A percentile compares a stretch with the other conserved stretches of the same genome.
Conservation (phyloP, 2,888 invertebrate species). For the Uloborus plumipes region DNA sequence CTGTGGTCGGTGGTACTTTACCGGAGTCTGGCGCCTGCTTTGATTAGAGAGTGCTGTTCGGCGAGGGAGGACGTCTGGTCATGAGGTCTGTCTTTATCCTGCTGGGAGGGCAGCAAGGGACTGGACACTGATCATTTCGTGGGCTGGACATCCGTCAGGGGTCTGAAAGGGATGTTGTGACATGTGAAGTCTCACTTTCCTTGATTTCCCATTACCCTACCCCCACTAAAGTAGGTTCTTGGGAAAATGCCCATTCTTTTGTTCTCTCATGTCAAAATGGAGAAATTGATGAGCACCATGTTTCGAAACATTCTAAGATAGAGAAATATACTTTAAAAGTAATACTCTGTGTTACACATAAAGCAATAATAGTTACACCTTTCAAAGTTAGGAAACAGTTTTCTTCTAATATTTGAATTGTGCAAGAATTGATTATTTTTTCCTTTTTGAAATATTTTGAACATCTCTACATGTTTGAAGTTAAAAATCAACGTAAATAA, state of each 20-base stretch:
- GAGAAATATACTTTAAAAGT: too few species aligned
- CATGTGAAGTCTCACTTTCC: slow-evolving; percentile 59
- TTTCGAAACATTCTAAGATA: too few species aligned
- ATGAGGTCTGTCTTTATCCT: slow-evolving; percentile 8
- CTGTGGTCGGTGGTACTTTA: slow-evolving; percentile 19
- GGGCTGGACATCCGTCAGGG: slow-evolving; percentile 2
- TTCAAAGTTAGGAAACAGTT: too few species aligned
- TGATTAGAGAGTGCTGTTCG: slow-evolving; percentile 32
- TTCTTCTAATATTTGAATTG: too few species aligned
- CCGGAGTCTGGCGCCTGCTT: slow-evolving; percentile 45
- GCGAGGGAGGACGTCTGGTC: slow-evolving; percentile 8
- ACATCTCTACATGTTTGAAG: too few species aligned
- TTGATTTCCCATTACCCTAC: slow-evolving; percentile 4
- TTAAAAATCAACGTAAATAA: too few species aligned
- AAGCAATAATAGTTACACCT: too few species aligned
- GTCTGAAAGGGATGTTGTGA: slow-evolving; percentile 40
- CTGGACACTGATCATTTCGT: slow-evolving; percentile 1
- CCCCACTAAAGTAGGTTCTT: background rate
- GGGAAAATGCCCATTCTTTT: background rate
- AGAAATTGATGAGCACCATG: too few species aligned
- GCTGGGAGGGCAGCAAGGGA: slow-evolving; percentile 16
- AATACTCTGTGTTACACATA: too few species aligned
- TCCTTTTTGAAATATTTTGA: too few species aligned
- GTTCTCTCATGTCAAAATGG: too few species aligned
- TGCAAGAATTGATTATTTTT: too few species aligned